phyloP scores from a whole-genome alignment of 64 coral and sea anemone species.

The Montipora sp. region DNA sequence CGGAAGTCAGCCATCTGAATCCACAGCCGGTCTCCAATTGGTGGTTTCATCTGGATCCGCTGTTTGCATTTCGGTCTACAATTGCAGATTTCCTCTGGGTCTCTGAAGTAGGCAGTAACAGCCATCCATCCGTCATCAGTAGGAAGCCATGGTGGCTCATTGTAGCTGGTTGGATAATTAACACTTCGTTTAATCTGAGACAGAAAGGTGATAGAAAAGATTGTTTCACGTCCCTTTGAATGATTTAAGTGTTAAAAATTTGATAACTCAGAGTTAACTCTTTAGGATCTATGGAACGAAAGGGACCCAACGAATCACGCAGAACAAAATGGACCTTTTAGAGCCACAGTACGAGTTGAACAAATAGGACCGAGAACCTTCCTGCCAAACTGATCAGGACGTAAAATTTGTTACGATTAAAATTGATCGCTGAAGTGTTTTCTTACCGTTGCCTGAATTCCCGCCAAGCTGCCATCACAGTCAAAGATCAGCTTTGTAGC shows the following conservation, averaged over 20 bases:
- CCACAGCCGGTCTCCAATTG: conserved; percentile 79
- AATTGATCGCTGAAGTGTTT: too few species aligned
- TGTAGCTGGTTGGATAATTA: conserved; percentile 12
- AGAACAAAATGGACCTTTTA: too few species aligned
- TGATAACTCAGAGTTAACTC: too few species aligned
- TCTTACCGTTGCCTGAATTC: conserved; percentile 63
- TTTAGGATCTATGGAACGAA: too few species aligned
- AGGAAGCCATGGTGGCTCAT: conserved; percentile 32
- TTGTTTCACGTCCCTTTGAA: background rate
- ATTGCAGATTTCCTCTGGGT: conserved; percentile 52
- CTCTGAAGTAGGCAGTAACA: conserved; percentile 54
- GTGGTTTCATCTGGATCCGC: background rate
- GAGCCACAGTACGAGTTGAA: too few species aligned
- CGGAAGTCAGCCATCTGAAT: conserved; percentile 68
- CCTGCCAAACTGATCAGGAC: too few species aligned
- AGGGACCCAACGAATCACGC: too few species aligned
- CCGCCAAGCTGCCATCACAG: conserved; percentile 56
- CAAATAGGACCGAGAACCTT: too few species aligned
- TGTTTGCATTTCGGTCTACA: conserved; percentile 57
- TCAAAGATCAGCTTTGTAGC: conserved; percentile 63
- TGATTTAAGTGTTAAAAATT: background rate
- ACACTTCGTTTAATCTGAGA: conserved; percentile 11
- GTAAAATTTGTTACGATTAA: too few species aligned
- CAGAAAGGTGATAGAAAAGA: background rate
- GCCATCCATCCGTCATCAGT: conserved; percentile 43